Evolutionary conservation across 2,113 vertebrate species (phyloP).

Genomic region (Tichodroma muraria): DNA sequence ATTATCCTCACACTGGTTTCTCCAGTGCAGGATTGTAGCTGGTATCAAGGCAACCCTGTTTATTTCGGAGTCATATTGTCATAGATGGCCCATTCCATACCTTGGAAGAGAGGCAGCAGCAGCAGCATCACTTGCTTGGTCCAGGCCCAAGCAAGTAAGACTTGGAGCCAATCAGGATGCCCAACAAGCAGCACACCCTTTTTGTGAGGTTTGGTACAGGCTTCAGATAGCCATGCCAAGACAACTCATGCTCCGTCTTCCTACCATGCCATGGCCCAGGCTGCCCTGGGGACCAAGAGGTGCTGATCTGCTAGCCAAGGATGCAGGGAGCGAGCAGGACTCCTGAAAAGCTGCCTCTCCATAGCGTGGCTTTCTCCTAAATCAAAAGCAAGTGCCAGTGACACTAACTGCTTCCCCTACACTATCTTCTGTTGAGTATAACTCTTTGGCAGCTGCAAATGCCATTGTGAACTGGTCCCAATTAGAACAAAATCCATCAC

Average conservation of each 20-base stretch:
- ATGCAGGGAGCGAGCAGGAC: accelerated
- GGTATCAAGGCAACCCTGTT: neutral
- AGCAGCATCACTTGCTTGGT: too few relatives aligned
- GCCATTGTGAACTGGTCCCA: accelerated
- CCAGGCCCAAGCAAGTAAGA: neutral
- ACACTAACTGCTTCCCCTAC: neutral
- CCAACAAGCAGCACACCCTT: neutral
- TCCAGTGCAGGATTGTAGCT: neutral
- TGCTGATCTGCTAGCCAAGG: neutral
- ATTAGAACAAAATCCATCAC: neutral
- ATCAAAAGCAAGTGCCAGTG: neutral
- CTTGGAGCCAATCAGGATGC: neutral
- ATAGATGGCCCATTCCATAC: accelerated
- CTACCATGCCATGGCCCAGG: neutral
- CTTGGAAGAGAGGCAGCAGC: neutral
- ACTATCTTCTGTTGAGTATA: neutral
- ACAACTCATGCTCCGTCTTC: neutral
- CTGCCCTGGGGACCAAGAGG: neutral
- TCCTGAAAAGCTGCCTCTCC: neutral
- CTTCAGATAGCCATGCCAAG: neutral
- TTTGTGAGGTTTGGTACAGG: neutral
- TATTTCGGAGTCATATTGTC: accelerated
- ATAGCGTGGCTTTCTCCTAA: neutral
- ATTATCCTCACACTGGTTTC: neutral
- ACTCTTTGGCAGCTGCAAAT: neutral